Evolutionary conservation across 2,113 vertebrate genomes (phyloP), one percentile per base, ranked within the genome.

Genomic region (Egretta garzetta): DNA sequence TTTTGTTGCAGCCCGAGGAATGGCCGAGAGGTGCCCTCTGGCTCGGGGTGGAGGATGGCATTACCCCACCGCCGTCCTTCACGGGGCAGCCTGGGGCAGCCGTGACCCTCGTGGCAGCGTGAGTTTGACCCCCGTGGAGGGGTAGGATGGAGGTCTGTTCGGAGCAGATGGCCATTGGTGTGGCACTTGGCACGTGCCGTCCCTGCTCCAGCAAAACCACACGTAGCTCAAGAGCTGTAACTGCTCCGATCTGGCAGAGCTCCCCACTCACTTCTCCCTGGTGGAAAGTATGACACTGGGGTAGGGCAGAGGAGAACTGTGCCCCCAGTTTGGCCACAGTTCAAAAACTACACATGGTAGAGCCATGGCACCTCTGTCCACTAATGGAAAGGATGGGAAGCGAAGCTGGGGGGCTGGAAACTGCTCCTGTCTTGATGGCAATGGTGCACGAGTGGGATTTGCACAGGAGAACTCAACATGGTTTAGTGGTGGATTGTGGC

Each of bases 171-270:
- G 30, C 56, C 50, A 1, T 8, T 12, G 16, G 22, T 7, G 45
- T 33, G 45, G 32, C 37, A 4, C 35, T 60, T 23, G 62, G 62
- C 43, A 26, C 53, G 14, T 14, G 5, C 56, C 20, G 5, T 22
- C 32, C 20, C 56, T 8, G 12, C 80, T 53, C 41, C 64, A 5
- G 59, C 26, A 49, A 15, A 56, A 30, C 8, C n/a, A 45, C 8
- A 0, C 4, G 56, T 26, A 47, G 47, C 17, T 60, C 63, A n/a
- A 62, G 28, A 77, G 27, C 64, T 1, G 1, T 23, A 28, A 23
- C 55, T 16, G 55, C 60, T 73, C 49, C 0, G 0, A 17, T 4
- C 15, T 2, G 3, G 43, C 24, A 28, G 23, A 1, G 0, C 20
- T 88, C 9, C 70, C n/a, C 55, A 24, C 37, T 41, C 24, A 2